Base-by-base conservation (phyloP, 2,113 vertebrate genomes). In the Chionomys nivalis region DNA sequence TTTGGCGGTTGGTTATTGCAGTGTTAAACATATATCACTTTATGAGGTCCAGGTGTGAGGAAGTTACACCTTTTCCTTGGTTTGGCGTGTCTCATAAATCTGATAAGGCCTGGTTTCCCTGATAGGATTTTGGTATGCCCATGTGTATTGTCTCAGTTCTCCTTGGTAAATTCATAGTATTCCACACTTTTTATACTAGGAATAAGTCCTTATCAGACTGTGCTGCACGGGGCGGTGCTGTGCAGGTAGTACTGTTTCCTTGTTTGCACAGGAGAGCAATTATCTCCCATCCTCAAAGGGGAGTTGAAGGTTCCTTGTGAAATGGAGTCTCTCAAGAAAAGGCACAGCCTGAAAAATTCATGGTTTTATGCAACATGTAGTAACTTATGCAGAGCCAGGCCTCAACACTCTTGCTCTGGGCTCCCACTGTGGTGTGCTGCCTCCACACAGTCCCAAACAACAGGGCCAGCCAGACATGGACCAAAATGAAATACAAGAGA, bases 391-490 rank as follows among this genome's bases (percentile, higher is more conserved):
- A 85, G 55, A 85, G 58, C 1, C 13, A 4, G 39, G 39, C 4
- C 58, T 63, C 81, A 44, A 19, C n/a, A 85, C n/a, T 10, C 47
- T 42, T 63, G 39, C 11, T 44, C 13, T 11, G 16, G 10, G 31
- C 31, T 63, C 7, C 55, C 4, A 6, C 73, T 24, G 6, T 1
- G 26, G 7, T 12, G 2, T 13, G 10, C 47, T 0, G 17, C 77
- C n/a, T n/a, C 28, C 5, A 44, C n/a, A 58, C 3, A 36, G 28
- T 19, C 65, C 63, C 63, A n/a, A 70, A 21, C 91, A 44, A 55
- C 28, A 14, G 28, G 16, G 14, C 61, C 19, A 10, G 5, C 19
- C n/a, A 7, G 14, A 19, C 42, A 36, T 3, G 24, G 47, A 28
- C 75, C 13, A 1, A 26, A 63, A n/a, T 66, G 31, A 36, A n/a